phyloP scores from a whole-genome alignment of 2,113 vertebrate species.

The Gallinago media region DNA sequence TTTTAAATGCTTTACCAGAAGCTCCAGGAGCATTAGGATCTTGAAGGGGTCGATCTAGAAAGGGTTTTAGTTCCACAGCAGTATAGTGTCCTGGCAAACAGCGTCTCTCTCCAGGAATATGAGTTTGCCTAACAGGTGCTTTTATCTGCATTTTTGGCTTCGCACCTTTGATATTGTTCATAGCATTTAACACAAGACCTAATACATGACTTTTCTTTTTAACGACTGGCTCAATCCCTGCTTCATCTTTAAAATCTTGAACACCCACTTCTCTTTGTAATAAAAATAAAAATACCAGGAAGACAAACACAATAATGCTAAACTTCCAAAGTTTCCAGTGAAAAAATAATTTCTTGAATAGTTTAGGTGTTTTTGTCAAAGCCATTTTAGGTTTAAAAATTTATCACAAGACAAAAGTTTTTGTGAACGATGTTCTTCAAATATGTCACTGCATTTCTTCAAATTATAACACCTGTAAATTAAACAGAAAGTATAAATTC shows the following conservation, averaged over 20 bases:
- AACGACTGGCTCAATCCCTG: slow-evolving; percentile 81
- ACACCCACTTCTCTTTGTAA: slow-evolving; percentile 95
- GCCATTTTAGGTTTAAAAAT: slow-evolving; percentile 82
- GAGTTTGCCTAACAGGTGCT: slow-evolving; percentile 86
- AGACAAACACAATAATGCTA: slow-evolving; percentile 84
- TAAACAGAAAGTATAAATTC: slow-evolving; percentile 11
- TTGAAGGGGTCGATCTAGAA: slow-evolving; percentile 88
- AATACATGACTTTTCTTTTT: slow-evolving; percentile 89
- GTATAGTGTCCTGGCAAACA: slow-evolving; percentile 92
- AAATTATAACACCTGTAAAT: slow-evolving; percentile 69
- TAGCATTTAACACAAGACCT: slow-evolving; percentile 90
- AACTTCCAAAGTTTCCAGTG: slow-evolving; percentile 86
- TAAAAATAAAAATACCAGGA: slow-evolving; percentile 92
- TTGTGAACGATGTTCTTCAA: slow-evolving; percentile 56
- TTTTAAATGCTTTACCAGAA: slow-evolving; percentile 89
- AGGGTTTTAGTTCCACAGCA: slow-evolving; percentile 86
- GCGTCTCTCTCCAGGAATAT: slow-evolving; percentile 60
- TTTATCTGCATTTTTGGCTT: slow-evolving; percentile 98
- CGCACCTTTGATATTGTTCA: slow-evolving; percentile 92
- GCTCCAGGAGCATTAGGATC: slow-evolving; percentile 90
- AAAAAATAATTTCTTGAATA: slow-evolving; percentile 78
- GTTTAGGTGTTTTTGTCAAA: slow-evolving; percentile 79
- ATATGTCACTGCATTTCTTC: slow-evolving; percentile 58
- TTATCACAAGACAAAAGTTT: slow-evolving; percentile 22
- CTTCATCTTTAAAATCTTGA: slow-evolving; percentile 85